Base-by-base conservation (phyloP, 2,888 invertebrate species). In the Folsomia candida region DNA sequence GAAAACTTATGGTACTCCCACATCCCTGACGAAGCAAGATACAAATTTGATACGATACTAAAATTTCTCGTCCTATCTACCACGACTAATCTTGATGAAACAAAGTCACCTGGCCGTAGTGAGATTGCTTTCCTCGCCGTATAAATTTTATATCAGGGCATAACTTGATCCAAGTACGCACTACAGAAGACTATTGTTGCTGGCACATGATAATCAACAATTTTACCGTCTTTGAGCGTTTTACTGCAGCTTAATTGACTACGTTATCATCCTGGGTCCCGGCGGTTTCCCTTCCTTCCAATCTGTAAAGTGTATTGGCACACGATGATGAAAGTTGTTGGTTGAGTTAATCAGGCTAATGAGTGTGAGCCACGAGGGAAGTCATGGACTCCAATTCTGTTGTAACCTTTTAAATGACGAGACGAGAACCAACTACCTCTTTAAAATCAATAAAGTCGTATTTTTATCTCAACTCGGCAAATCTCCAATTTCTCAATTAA, bases 341-440 rank as follows among this genome's bases (percentile, higher is more conserved):
- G 3, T 59, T 14, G 6, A 59, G 24, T 59, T 59, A 59, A 59
- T 59, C 26, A 59, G 59, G 25, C 59, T 59, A 59, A 59, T 59
- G 59, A 59, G 59, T 3, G 18, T 24, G 26, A 59, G 18, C 26
- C 59, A 24, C 59, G 26, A 24, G 59, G 59, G 59, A 59, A 4
- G 6, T 25, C 14, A 24, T 59, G 6, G 59, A 59, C 18, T n/a
- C n/a, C n/a, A n/a, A n/a, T n/a, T n/a, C n/a, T n/a, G n/a, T n/a
- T n/a, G n/a, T n/a, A n/a, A n/a, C n/a, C n/a, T n/a, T n/a, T n/a
- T n/a, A n/a, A n/a, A n/a, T n/a, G n/a, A n/a, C n/a, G n/a, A n/a
- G n/a, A n/a, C n/a, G n/a, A n/a, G n/a, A n/a, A n/a, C n/a, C n/a
- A n/a, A n/a, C n/a, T n/a, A n/a, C n/a, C n/a, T n/a, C n/a, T n/a